Evolutionary conservation across 2,113 vertebrate species (phyloP), one percentile per base, ranked within the genome.

Genomic region (Corydoras maculifer): DNA sequence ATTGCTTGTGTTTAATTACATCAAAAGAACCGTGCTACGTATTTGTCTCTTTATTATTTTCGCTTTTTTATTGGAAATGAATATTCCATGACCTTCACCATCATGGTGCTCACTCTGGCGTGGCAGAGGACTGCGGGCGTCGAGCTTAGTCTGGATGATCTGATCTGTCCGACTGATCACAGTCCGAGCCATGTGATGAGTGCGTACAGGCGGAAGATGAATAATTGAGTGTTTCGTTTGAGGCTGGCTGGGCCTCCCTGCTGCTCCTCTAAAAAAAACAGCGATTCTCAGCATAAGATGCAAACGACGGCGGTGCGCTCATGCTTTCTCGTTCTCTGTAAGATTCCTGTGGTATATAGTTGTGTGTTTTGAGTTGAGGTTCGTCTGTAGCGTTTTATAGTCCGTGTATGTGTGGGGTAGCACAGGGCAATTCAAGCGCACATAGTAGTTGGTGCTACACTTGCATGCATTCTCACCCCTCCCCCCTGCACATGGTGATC

Each of bases 151-250:
- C n/a, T 4, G 48, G 50, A 35, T 49, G 59, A 70, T 32, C 60
- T 62, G 71, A 57, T 58, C 11, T n/a, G 32, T 50, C 11, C 49
- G 53, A 29, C 14, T n/a, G 54, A 14, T 57, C 54, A 49, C 61
- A 29, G 31, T 15, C 12, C 18, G 61, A 70, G 14, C 69, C 60
- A 48, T 2, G 62, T 32, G 62, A 15, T 10, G n/a, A 25, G 62
- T 64, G 48, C 15, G 9, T 5, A 50, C 9, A 10, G 35, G 25
- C 51, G 66, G 48, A 58, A 12, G 43, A 75, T 75, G 53, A 70
- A 75, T 75, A 75, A 75, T 75, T 75, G 74, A 75, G 74, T 35
- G 62, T 35, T 75, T 29, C 18, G 57, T 54, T 67, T 30, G 62
- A 63, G 63, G 57, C 74, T 60, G 13, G 35, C 68, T 3, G 10